These are phyloP conservation scores for Apamea crenata DNA, from an alignment of 2,888 invertebrate genomes.

Conservation along the genomic window DNA sequence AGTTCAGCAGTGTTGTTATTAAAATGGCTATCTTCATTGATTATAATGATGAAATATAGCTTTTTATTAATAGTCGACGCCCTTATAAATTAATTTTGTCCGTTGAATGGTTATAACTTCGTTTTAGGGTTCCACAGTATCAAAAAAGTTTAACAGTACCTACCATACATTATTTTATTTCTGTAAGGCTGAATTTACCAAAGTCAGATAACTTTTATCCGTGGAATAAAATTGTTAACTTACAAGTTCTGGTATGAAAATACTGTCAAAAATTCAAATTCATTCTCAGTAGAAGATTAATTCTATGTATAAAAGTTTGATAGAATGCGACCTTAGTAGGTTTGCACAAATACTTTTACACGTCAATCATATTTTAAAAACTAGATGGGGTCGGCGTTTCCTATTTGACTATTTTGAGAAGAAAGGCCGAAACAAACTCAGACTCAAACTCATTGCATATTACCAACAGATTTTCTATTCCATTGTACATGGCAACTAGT, in stretches of 20 bases:
- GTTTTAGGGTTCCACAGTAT: conserved; percentile 57
- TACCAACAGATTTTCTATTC: background rate
- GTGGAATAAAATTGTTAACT: too few relatives aligned
- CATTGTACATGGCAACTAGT: background rate
- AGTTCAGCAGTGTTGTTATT: conserved; percentile 31
- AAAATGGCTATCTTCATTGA: conserved; percentile 63
- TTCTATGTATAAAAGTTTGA: too few relatives aligned
- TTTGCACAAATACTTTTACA: background rate
- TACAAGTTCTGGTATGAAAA: too few relatives aligned
- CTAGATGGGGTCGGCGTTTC: background rate
- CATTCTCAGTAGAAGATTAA: too few relatives aligned
- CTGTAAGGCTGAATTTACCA: background rate
- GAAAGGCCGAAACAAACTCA: too few relatives aligned
- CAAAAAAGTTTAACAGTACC: background rate
- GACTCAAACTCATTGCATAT: too few relatives aligned
- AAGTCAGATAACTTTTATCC: too few relatives aligned
- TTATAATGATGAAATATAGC: conserved; percentile 75
- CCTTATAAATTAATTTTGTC: conserved; percentile 80
- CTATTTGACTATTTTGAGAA: too few relatives aligned
- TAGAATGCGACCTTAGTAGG: too few relatives aligned
- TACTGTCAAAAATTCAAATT: too few relatives aligned
- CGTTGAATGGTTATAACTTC: conserved; percentile 68
- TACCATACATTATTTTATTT: background rate
- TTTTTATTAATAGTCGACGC: conserved; percentile 72
- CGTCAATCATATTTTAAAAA: background rate